Conservation (phyloP, 2,113 vertebrate genomes). For the Hoplias malabaricus region DNA sequence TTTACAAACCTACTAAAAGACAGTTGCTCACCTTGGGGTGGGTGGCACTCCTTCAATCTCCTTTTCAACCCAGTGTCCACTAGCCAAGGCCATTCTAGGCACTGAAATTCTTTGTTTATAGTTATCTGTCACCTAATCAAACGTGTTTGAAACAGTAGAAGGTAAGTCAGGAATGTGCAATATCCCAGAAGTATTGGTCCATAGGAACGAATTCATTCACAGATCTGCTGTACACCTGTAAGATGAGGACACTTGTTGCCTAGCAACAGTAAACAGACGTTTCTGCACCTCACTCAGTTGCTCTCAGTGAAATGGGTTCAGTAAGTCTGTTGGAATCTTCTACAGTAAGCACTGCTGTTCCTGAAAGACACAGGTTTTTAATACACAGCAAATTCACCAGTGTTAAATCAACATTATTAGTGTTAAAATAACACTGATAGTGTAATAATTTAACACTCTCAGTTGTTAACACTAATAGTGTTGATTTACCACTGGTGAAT, state of each 20-base stretch:
- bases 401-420: too few relatives aligned
- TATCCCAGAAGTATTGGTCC: neutral
- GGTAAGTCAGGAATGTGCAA: neutral
- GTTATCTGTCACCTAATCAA: neutral
- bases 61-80: conserved; percentile 71
- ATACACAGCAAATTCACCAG: too few relatives aligned
- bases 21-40: conserved; percentile 61
- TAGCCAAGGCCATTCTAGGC: conserved; percentile 68
- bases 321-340: neutral
- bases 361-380: too few relatives aligned
- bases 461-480: too few relatives aligned
- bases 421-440: too few relatives aligned
- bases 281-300: conserved; percentile 15
- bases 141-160: neutral
- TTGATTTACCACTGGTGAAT: too few relatives aligned
- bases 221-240: conserved; percentile 20
- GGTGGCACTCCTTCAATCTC: conserved; percentile 63
- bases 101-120: neutral
- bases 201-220: conserved; percentile 32
- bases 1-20: neutral
- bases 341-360: neutral
- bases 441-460: too few relatives aligned
- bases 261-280: conserved; percentile 55
- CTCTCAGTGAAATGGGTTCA: neutral
- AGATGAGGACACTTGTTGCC: conserved; percentile 54